Percentiles rank a stretch among this genome's conserved stretches.
Evolutionary conservation across 2,797 vertebrate species (phyloP).

Genomic region (Lycodopsis pacificus): DNA sequence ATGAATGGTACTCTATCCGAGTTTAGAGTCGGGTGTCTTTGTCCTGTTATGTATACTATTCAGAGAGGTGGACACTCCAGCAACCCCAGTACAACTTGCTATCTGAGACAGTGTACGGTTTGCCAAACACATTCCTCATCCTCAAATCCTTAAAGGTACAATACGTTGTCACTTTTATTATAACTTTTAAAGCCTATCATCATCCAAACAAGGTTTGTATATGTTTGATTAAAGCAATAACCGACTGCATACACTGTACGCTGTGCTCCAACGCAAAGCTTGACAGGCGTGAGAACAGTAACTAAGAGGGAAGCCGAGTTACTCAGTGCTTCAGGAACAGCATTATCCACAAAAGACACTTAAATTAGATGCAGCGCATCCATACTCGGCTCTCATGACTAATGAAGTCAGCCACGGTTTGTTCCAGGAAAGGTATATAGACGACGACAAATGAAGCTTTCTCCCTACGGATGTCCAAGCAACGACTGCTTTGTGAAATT

Average conservation of each 20-base stretch:
- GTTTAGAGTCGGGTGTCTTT: background rate
- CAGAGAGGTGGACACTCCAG: background rate
- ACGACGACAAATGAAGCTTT: conserved; percentile 21
- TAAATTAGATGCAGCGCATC: conserved; percentile 8
- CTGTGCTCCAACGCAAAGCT: background rate
- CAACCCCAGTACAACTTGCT: background rate
- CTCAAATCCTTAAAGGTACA: background rate
- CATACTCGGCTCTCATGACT: background rate
- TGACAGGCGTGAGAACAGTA: background rate
- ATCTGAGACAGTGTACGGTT: background rate
- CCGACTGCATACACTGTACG: background rate
- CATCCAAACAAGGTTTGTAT: background rate
- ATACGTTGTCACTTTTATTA: too few relatives aligned
- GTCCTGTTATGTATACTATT: background rate
- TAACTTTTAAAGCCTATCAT: background rate
- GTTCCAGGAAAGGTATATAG: conserved; percentile 37
- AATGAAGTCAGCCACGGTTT: background rate
- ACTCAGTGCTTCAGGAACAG: background rate
- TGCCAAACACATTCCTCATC: background rate
- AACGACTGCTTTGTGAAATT: conserved; percentile 2
- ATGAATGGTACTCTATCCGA: background rate
- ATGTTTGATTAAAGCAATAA: background rate
- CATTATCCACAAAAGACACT: background rate
- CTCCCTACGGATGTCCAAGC: background rate
- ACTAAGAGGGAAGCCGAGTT: background rate